phyloP scores from a whole-genome alignment of 92 coral and sea anemone species.

The Meandrina meandrites region DNA sequence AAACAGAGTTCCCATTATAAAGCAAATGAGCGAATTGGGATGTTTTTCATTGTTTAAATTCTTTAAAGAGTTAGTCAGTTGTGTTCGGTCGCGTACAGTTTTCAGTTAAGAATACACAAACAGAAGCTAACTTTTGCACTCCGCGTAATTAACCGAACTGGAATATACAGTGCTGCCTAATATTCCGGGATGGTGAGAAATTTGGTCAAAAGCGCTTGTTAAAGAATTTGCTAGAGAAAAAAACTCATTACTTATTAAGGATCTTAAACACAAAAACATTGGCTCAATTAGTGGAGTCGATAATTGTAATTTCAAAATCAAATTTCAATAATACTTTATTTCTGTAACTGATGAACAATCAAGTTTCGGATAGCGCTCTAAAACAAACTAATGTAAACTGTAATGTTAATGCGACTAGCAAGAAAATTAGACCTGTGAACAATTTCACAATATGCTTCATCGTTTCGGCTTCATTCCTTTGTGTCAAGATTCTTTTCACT shows the following conservation, averaged over 20 bases:
- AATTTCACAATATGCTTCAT: background rate
- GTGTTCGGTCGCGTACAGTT: background rate
- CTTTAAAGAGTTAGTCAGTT: background rate
- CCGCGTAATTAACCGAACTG: background rate
- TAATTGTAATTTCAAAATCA: slow-evolving; percentile 10
- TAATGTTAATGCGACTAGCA: background rate
- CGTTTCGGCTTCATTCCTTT: background rate
- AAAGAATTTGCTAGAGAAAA: background rate
- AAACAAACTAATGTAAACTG: background rate
- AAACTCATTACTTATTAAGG: background rate
- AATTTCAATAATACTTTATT: background rate
- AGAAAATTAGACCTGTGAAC: too few species aligned
- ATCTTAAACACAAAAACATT: background rate
- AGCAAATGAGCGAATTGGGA: background rate
- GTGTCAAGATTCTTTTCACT: background rate
- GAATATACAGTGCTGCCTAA: too few species aligned
- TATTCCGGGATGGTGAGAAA: background rate
- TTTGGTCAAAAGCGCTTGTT: background rate
- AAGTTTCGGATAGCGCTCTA: background rate
- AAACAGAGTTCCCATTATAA: background rate
- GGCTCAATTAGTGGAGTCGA: background rate
- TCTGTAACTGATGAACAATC: background rate
- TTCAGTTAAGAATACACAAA: too few species aligned
- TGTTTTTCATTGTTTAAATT: slow-evolving; percentile 16
- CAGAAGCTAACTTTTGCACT: background rate